Base-by-base conservation (phyloP, 2,888 invertebrate species). In the Brachycybe producta region DNA sequence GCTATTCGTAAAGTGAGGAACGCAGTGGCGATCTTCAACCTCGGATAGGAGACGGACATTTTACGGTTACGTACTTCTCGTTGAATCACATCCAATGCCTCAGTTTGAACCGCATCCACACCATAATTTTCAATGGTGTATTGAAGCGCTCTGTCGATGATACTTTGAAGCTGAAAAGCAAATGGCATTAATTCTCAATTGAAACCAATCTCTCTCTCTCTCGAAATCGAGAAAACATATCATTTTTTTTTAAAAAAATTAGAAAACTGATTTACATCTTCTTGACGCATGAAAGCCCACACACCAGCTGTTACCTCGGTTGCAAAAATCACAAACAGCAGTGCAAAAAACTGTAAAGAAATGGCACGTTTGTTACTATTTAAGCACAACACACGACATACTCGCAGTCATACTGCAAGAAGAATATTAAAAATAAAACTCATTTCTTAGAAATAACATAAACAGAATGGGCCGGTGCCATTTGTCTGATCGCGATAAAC, bases 291-390 rank as follows among this genome's bases (percentile, higher is more conserved):
- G 63, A 80, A 81, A 38, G 80, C 78, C 80, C 83, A 84, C 59
- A 80, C 76, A 40, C 80, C 84, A 49, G 80, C 80, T 3, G 82
- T 81, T 41, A 86, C 74, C 69, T 87, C 80, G 15, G 80, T 79
- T 51, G 81, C 81, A 64, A 87, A 76, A 53, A 84, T 79, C 53
- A 86, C 73, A 59, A 86, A 70, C 53, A 86, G 72, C 56, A 81
- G 73, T 60, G 81, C 75, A 69, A 85, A 84, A 70, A 84, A 86
- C 79, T 84, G 67, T 52, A 72, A 69, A 56, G n/a, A 24, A 56
- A 43, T 8, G n/a, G 13, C 46, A 44, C 13, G 5, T 19, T 15
- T n/a, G 11, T 13, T n/a, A n/a, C n/a, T n/a, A n/a, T n/a, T n/a
- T 35, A 19, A 43, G 21, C 2, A 28, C 28, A 39, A 26, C 35